Base-by-base conservation (phyloP, 2,113 vertebrate genomes). In the Aphyosemion australe region DNA sequence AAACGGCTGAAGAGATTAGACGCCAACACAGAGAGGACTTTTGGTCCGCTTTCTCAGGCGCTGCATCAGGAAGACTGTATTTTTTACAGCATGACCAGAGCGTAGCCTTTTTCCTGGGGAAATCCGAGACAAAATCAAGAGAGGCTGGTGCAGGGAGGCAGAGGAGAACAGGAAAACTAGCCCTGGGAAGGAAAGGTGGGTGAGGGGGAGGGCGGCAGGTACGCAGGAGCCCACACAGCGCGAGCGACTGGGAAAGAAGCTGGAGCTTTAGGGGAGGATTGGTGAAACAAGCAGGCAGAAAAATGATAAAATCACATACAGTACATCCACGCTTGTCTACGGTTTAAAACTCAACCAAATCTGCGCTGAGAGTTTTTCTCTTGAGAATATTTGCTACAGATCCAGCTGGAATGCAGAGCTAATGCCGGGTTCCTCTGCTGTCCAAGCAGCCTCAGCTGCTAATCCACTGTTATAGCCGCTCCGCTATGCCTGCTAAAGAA, bases 71-170 rank as follows among this genome's bases (percentile, higher is more conserved):
- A 92, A 91, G 89, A 88, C 88, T 84, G 84, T 85, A 84, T 91
- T 89, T 92, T 91, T 91, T 90, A 91, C 91, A 91, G 85, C 83
- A 85, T 89, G 88, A 90, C 89, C 88, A 88, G 74, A 70, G 21
- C 76, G 78, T 86, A 90, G 90, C 87, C 90, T 86, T 92, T 56
- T 92, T 93, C 91, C 90, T 90, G 90, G 88, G 91, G 90, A 93
- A 92, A 92, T 92, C 90, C 85, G 89, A 93, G 88, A 91, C 90
- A 92, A 89, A 90, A 91, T 88, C 66, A 80, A 87, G 80, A 87
- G 83, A 85, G 80, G 72, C 84, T 86, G 69, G 80, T 70, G 74
- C 75, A 52, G 85, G 85, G 84, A 84, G 87, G 75, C 82, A 73
- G 80, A 65, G 82, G 57, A 74, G 88, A 83, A 86, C 87, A 89